A percentile compares a stretch with the other conserved stretches of the same genome.
These are phyloP conservation scores for Vicugna pacos DNA, from an alignment of 2,113 vertebrate genomes.

Conservation along the genomic window DNA sequence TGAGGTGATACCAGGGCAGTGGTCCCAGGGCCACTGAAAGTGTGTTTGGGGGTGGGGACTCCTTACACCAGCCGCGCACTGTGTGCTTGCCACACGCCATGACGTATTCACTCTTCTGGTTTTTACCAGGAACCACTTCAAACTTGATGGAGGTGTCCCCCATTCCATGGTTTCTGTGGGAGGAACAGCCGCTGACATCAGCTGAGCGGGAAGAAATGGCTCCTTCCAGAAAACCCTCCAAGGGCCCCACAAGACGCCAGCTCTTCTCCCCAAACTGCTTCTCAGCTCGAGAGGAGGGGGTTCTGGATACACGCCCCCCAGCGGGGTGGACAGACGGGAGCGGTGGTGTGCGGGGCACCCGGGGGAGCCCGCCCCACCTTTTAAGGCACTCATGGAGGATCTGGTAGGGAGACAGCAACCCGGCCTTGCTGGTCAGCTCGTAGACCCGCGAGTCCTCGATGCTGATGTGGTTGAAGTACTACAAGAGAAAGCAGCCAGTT, in stretches of 20 bases:
- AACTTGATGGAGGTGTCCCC: conserved; percentile 99
- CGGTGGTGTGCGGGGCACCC: too few species aligned
- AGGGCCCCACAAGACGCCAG: neutral
- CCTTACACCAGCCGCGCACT: conserved; percentile 98
- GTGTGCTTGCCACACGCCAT: conserved; percentile 99
- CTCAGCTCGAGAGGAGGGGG: neutral
- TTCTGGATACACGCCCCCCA: neutral
- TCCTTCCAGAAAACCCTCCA: neutral
- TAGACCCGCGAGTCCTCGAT: conserved; percentile 99
- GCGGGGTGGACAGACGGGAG: too few species aligned
- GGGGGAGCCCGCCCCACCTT: conserved; percentile 87
- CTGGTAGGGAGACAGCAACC: conserved; percentile 99
- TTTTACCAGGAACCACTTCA: conserved; percentile 99
- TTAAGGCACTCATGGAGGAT: conserved; percentile 99
- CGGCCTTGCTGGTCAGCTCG: conserved; percentile 99
- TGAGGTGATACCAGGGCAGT: neutral
- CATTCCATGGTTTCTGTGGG: conserved; percentile 98
- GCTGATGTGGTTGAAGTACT: conserved; percentile 99
- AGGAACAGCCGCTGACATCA: conserved; percentile 21
- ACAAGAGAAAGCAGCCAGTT: conserved; percentile 76
- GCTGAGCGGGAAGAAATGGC: neutral
- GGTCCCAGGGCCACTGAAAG: neutral
- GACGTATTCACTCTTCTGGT: conserved; percentile 99
- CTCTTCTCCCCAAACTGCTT: neutral
- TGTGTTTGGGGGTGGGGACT: neutral